Evolutionary conservation across 2,113 vertebrate species (phyloP), one percentile per base, ranked within the genome.

Genomic region (Tragelaphus scriptus): DNA sequence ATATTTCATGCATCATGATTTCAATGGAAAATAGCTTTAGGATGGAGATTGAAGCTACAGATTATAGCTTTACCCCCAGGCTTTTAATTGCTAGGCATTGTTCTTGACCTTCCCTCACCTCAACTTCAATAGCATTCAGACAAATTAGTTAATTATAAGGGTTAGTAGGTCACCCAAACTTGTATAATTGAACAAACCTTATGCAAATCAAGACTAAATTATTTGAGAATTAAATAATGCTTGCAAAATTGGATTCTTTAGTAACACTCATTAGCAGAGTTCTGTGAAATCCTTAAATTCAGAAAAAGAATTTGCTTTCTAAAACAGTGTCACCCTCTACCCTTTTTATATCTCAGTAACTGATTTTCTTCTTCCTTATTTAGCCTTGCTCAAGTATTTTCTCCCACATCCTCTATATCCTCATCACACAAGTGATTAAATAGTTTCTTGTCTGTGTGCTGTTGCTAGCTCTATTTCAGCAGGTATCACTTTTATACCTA

Each of bases 211-310:
- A 91, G 58, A 58, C 58, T 97, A 93, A 96, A 95, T 97, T 91
- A 97, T 86, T 96, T 96, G 80, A 79, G 93, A 97, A 97, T 98
- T 97, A 98, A 98, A 98, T 97, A 98, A 98, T 93, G 90, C 93
- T 98, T 98, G 86, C 88, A 97, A 98, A 92, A 95, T 96, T 97
- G 87, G 88, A 96, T 97, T 98, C 30, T 91, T 95, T 95, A 82
- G 95, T 98, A 97, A 98, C 92, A 88, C 2, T 25, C 49, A 61
- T 87, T 87, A 58, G 77, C 63, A 63, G 84, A 91, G 56, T 85
- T 95, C 19, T 77, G 2, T 85, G 49, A 58, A 75, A 88, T 71
- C 15, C 9, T 77, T 95, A 80, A 56, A 58, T 92, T 87, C 92
- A 36, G n/a, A 63, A 80, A 92, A 84, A 65, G 19, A 59, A 87